phyloP scores from a whole-genome alignment of 1,140 invertebrate species.

The Macrotrachela quadricornifera region DNA sequence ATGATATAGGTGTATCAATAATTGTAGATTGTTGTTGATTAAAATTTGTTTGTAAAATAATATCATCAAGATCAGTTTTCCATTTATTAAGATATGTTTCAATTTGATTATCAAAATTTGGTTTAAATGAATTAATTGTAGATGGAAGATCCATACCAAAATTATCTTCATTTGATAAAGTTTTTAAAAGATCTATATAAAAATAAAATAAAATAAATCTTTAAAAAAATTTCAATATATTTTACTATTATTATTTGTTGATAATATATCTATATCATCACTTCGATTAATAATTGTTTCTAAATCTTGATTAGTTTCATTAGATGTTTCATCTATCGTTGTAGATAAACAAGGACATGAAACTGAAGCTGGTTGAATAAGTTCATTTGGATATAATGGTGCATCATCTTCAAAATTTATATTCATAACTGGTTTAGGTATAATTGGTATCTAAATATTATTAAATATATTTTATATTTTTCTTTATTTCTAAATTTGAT shows the following conservation, averaged over 20 bases:
- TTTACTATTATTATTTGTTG: too few species aligned
- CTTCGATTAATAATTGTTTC: too few species aligned
- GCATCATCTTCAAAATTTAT: background rate
- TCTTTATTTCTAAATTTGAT: background rate
- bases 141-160: too few species aligned
- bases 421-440: background rate
- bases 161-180: too few species aligned
- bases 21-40: background rate
- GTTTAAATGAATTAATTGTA: too few species aligned
- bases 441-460: background rate
- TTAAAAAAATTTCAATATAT: too few species aligned
- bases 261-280: too few species aligned
- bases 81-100: background rate
- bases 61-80: background rate
- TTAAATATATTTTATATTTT: background rate
- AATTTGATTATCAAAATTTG: too few species aligned
- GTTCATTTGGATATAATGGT: background rate
- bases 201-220: too few species aligned
- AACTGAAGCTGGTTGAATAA: background rate
- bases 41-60: background rate
- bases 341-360: background rate
- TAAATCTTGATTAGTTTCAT: too few species aligned
- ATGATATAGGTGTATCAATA: background rate
- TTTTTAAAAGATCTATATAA: too few species aligned
- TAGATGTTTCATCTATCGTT: too few species aligned